Base-by-base conservation (phyloP, 2,113 vertebrate species). In the Neotoma lepida region DNA sequence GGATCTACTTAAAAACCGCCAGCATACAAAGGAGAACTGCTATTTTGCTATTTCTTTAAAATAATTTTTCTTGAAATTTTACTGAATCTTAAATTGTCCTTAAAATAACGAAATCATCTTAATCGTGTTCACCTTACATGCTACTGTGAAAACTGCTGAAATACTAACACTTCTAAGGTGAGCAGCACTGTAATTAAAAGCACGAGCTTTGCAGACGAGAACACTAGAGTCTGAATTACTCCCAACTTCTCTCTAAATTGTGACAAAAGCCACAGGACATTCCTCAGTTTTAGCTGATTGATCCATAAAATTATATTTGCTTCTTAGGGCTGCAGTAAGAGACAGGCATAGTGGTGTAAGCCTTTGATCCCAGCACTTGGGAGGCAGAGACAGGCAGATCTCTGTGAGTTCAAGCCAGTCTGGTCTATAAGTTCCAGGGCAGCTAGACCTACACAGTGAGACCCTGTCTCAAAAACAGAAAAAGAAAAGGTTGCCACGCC, bases 101-200 rank as follows among this genome's bases (percentile, higher is more conserved):
- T 73, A 80, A 56, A 18, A 56, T 41, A 84, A 30, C 15, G 24
- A 41, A 49, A 22, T 78, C 56, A 86, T 92, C 82, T 92, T 89
- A 84, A 68, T 95, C 24, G 87, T 96, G 94, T 93, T 89, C 28
- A 86, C 44, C 66, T n/a, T 91, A 68, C 58, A 44, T 74, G 35
- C 66, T 91, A 64, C 93, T 96, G 51, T 96, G 70, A 91, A 95
- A 91, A 91, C 61, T 91, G 41, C 84, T 33, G 66, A 94, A 93
- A 85, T 58, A 86, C 35, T 56, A 94, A 87, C 41, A 89, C 39
- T 91, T 93, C 26, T 78, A 94, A 88, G 80, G 74, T 28, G 82
- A 95, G 68, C 3, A 39, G 20, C 56, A 74, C 30, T 61, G 14
- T 58, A 26, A 68, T 51, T 71, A 86, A 88, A 95, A 93, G 4